phyloP scores from a whole-genome alignment of 2,113 vertebrate species.

The Megalops atlanticus region DNA sequence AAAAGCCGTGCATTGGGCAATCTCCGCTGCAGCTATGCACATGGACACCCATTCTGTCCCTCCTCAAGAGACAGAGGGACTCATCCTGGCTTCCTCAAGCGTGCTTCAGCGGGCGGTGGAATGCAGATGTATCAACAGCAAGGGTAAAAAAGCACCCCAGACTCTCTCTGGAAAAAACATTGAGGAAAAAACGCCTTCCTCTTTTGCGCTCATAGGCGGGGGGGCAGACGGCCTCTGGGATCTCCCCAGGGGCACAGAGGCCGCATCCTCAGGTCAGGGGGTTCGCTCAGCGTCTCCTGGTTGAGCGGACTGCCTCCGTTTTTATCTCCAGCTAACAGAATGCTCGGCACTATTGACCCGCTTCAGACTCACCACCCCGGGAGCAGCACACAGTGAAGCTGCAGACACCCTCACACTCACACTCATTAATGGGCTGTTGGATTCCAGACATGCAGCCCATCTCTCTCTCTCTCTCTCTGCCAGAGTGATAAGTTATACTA shows the following conservation, averaged over 20 bases:
- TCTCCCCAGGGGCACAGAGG: not conserved
- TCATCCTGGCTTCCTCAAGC: not conserved
- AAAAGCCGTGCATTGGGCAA: not conserved
- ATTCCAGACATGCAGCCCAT: not conserved
- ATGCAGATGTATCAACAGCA: not conserved
- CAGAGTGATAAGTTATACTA: not conserved
- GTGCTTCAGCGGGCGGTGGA: not conserved
- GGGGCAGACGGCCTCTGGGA: not conserved
- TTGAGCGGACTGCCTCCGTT: not conserved
- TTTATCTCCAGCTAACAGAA: not conserved
- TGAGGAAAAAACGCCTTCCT: not conserved
- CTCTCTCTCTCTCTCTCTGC: not conserved
- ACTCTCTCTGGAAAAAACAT: not conserved
- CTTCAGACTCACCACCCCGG: not conserved
- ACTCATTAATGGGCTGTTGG: not conserved
- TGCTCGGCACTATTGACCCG: not conserved
- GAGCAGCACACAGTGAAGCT: not conserved
- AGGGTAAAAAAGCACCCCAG: not conserved
- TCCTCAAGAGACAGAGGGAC: not conserved
- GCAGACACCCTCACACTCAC: not conserved
- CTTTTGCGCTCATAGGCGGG: not conserved
- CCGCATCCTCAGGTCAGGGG: not conserved
- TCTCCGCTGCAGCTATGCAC: not conserved
- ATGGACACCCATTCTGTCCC: not conserved
- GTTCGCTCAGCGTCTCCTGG: not conserved